Base-by-base conservation (phyloP, 2,888 invertebrate species). In the Idaea straminata region DNA sequence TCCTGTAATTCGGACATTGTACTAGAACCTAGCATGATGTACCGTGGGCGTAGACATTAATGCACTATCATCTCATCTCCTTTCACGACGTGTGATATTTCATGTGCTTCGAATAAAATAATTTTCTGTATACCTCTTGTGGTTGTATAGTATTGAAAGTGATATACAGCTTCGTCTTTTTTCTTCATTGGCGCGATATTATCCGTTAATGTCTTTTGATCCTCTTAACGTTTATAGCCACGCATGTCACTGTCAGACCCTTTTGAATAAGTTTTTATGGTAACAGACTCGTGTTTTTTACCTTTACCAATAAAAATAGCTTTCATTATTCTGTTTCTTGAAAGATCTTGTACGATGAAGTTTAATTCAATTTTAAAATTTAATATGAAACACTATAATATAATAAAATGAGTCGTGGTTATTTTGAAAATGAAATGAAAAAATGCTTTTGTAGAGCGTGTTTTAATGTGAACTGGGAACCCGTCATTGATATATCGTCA, bases 1-100 rank as follows among this genome's bases (percentile, higher is more conserved):
- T 7, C 5, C 5, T 36, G 36, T 36, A 7, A 5, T 36, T 7
- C 36, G 5, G 36, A 36, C 36, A 36, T 36, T 36, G 5, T 36
- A 36, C 0, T 5, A 36, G 36, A 7, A 36, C 10, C 36, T 71
- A 71, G 64, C 70, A 64, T 62, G 67, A 63, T 64, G 71, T 73
- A 70, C 74, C 73, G 72, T 69, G 69, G 72, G 67, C 66, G 58
- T 71, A 71, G 75, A 77, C 77, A 73, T 80, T 78, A 79, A 82
- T 83, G 84, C 81, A 36, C 36, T 79, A 82, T 76, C 73, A 72
- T 71, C 81, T 82, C 83, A 80, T 82, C 78, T 83, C 73, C 77
- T 74, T 86, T 86, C 83, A 86, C 79, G 80, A 83, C 77, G 80
- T 81, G 84, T 83, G 81, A 84, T 85, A 83, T 84, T 83, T 82